Conservation (phyloP, 1,140 invertebrate species). For the Drosophila truncata region DNA sequence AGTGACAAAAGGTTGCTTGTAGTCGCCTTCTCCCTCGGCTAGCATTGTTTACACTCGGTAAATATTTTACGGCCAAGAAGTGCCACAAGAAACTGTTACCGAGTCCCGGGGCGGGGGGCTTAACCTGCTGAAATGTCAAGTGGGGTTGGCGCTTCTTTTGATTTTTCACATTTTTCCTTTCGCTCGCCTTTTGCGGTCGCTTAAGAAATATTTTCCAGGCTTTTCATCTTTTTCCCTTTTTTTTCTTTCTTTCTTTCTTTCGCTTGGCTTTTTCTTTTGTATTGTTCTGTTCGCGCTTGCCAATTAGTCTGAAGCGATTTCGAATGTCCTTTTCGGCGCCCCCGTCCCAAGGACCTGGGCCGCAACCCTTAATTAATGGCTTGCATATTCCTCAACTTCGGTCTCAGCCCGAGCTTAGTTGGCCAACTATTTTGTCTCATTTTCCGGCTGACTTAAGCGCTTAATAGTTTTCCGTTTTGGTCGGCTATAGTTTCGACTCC, state of each 20-base stretch:
- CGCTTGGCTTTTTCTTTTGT: slow-evolving; percentile 15
- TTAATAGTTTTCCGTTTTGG: slow-evolving; percentile 81
- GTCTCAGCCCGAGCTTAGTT: slow-evolving; percentile 39
- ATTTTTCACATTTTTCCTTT: slow-evolving; percentile 57
- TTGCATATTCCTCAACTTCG: slow-evolving; percentile 36
- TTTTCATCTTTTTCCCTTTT: slow-evolving; percentile 18
- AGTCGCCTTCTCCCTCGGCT: slow-evolving; percentile 5
- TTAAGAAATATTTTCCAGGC: slow-evolving; percentile 58
- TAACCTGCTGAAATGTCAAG: slow-evolving; percentile 70
- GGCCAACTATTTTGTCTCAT: slow-evolving; percentile 83
- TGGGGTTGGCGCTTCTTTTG: slow-evolving; percentile 67
- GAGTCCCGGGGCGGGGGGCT: slow-evolving; percentile 38
- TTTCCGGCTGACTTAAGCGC: slow-evolving; percentile 84
- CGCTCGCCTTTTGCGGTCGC: slow-evolving; percentile 52
- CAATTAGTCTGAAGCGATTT: slow-evolving; percentile 62
- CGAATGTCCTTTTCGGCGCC: slow-evolving; percentile 29
- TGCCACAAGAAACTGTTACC: slow-evolving; percentile 66
- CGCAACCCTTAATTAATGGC: slow-evolving; percentile 68
- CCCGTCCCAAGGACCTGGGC: not conserved
- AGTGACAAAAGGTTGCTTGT: slow-evolving; percentile 59
- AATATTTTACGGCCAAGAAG: slow-evolving; percentile 75
- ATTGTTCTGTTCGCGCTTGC: slow-evolving; percentile 65
- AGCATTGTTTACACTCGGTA: slow-evolving; percentile 57
- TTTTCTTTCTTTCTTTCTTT: not conserved
- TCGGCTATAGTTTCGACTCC: slow-evolving; percentile 28